Evolutionary conservation across 23 tunicate species (phyloP).

Genomic region (Styela plicata): DNA sequence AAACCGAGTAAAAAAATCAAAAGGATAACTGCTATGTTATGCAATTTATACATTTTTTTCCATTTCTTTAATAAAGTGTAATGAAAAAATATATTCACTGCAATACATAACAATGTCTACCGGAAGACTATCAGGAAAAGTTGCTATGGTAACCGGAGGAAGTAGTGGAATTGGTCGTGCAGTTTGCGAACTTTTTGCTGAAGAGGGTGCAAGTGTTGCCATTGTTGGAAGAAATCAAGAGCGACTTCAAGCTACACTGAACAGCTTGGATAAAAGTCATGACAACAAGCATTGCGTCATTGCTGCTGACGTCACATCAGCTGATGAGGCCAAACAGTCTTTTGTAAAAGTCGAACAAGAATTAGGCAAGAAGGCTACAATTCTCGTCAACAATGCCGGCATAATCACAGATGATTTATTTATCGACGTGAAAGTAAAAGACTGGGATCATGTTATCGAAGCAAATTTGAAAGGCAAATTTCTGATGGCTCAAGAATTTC

Average conservation of each 20-base stretch:
- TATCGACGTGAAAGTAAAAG: slow-evolving; percentile 5
- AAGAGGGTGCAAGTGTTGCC: slow-evolving; percentile 8
- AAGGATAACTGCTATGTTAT: no score
- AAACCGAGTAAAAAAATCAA: no score
- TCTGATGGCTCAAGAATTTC: slow-evolving; percentile 51
- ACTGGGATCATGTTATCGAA: slow-evolving; percentile 18
- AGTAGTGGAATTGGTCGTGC: slow-evolving; percentile 6
- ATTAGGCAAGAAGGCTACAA: background rate
- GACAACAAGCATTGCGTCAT: background rate
- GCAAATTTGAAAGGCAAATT: slow-evolving; percentile 35
- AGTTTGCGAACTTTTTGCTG: slow-evolving; percentile 2
- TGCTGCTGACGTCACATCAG: slow-evolving; percentile 1
- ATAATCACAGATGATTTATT: no score
- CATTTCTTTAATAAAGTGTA: no score
- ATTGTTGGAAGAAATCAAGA: no score
- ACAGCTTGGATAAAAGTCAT: background rate
- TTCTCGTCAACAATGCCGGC: slow-evolving; percentile 49
- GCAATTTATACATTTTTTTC: no score
- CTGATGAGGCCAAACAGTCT: background rate
- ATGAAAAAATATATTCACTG: no score
- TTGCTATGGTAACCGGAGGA: slow-evolving; percentile 2
- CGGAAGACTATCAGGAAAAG: slow-evolving; percentile 10
- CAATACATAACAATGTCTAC: no score
- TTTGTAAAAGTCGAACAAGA: background rate
- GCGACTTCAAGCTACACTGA: no score